Conservation (phyloP, 1,140 invertebrate genomes). For the Drosophila pandora region DNA sequence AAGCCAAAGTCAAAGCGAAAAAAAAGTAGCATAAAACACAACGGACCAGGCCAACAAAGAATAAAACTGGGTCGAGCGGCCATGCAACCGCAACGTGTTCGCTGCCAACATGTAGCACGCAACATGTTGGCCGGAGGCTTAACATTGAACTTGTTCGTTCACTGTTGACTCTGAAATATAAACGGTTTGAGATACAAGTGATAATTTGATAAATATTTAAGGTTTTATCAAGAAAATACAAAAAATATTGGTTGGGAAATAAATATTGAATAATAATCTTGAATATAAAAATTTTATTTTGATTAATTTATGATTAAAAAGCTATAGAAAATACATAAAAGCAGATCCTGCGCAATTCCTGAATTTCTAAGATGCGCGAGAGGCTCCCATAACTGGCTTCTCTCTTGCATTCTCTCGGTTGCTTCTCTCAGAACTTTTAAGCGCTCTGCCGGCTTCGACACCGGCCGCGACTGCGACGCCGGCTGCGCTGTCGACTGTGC, state of each 20-base stretch:
- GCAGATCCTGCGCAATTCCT: background rate
- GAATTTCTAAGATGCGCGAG: background rate
- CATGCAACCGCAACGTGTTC: slow-evolving; percentile 21
- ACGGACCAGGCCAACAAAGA: slow-evolving; percentile 60
- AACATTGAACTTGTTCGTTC: slow-evolving; percentile 49
- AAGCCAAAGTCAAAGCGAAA: slow-evolving; percentile 30
- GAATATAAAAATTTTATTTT: background rate
- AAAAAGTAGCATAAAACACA: slow-evolving; percentile 22
- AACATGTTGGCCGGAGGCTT: slow-evolving; percentile 22
- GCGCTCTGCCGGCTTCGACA: slow-evolving; percentile 15
- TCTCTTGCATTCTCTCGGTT: background rate
- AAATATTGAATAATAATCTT: background rate
- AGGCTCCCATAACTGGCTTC: slow-evolving; percentile 5
- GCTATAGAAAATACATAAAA: background rate
- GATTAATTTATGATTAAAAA: background rate
- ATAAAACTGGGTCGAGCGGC: slow-evolving; percentile 69
- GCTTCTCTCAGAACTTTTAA: slow-evolving; percentile 41
- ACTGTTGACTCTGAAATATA: slow-evolving; percentile 33
- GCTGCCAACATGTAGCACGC: slow-evolving; percentile 4
- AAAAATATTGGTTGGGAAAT: no score
- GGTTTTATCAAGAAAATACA: background rate
- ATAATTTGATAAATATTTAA: background rate
- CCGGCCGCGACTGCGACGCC: slow-evolving; percentile 14
- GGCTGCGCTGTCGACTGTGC: slow-evolving; percentile 21
- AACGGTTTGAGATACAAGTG: background rate